These are phyloP conservation scores for Elachura formosa DNA, from an alignment of 2,113 vertebrate genomes.

Conservation along the genomic window DNA sequence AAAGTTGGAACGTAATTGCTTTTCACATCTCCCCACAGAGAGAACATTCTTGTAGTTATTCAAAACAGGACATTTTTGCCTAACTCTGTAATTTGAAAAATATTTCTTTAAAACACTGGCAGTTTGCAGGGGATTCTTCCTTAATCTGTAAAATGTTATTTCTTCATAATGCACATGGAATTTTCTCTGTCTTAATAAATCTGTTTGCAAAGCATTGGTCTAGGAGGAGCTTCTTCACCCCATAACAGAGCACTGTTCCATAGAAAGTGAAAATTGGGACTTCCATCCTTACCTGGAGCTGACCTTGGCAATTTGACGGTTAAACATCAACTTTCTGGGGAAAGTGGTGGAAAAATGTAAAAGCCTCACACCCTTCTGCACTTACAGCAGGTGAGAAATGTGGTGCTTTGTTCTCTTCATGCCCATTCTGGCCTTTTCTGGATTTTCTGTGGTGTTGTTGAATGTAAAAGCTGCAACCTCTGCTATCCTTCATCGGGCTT, in stretches of 20 bases:
- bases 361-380: neutral
- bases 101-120: neutral
- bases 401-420: neutral
- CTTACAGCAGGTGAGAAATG: neutral
- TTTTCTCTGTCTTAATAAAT: neutral
- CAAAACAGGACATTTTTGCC: constrained; percentile 30
- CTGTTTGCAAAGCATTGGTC: neutral
- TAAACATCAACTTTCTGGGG: neutral
- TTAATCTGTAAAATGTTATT: neutral
- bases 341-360: neutral
- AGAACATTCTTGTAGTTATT: neutral
- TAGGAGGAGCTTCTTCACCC: neutral
- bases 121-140: neutral
- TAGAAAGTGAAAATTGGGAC: neutral
- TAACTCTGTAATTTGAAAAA: constrained; percentile 21
- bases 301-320: neutral
- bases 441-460: neutral
- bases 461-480: neutral
- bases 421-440: neutral
- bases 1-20: neutral
- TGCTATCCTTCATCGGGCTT: neutral
- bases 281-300: neutral
- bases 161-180: neutral
- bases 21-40: neutral
- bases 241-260: neutral